These are phyloP conservation scores for Synodontis membranacea DNA, from an alignment of 2,113 vertebrate genomes.

Conservation along the genomic window DNA sequence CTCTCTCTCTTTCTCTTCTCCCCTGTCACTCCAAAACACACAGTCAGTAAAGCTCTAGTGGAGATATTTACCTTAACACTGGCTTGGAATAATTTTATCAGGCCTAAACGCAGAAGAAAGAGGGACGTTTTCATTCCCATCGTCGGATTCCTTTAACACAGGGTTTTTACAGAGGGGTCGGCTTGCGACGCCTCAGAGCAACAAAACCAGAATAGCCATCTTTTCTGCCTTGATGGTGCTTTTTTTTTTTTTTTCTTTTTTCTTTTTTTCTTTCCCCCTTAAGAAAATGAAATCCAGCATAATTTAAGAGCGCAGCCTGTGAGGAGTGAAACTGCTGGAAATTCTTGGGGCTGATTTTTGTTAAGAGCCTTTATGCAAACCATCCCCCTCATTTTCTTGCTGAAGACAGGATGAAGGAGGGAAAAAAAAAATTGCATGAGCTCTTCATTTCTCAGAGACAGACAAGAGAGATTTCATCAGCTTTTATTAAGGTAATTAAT, in stretches of 20 bases:
- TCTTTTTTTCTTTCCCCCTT: constrained; percentile 55
- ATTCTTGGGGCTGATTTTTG: constrained; percentile 58
- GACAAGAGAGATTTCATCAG: constrained; percentile 34
- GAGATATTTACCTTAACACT: constrained; percentile 80
- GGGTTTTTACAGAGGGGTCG: constrained; percentile 66
- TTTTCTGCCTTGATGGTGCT: constrained; percentile 55
- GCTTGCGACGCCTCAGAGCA: constrained; percentile 71
- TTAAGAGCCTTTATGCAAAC: constrained; percentile 61
- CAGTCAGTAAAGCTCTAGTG: constrained; percentile 61
- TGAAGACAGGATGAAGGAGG: constrained; percentile 74
- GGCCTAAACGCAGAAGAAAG: constrained; percentile 75
- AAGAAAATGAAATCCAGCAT: constrained; percentile 40
- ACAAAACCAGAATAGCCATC: constrained; percentile 67
- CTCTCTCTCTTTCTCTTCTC: neutral
- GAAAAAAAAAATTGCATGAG: constrained; percentile 59
- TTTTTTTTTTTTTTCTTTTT: constrained; percentile 55
- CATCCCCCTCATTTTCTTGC: constrained; percentile 63
- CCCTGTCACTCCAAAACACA: constrained; percentile 47
- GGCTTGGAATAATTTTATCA: constrained; percentile 73
- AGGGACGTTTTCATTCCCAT: constrained; percentile 75
- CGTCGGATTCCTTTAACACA: constrained; percentile 75
- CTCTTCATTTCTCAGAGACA: constrained; percentile 61
- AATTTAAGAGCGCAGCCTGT: constrained; percentile 50
- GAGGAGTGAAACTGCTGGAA: constrained; percentile 65
- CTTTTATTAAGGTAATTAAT: constrained; percentile 70